Percentiles rank a stretch among this genome's conserved stretches.
phyloP scores from a whole-genome alignment of 2,113 vertebrate genomes.

The Promerops cafer region DNA sequence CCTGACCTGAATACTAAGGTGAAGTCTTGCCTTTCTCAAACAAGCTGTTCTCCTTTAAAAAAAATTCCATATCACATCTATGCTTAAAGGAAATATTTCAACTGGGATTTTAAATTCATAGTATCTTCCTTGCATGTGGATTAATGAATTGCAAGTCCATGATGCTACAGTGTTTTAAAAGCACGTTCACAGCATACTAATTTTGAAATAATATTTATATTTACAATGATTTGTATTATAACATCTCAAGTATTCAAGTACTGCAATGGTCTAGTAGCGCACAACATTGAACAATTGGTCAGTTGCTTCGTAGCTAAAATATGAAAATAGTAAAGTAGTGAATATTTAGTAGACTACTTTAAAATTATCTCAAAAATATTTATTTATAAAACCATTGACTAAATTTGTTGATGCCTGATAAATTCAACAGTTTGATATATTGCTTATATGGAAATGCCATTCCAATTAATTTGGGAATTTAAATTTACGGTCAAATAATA shows the following conservation, averaged over 20 bases:
- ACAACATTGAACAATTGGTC: neutral
- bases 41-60: neutral
- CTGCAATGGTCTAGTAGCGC: neutral
- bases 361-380: neutral
- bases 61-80: neutral
- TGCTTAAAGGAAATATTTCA: neutral
- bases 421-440: neutral
- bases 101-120: neutral
- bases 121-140: neutral
- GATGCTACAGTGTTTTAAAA: neutral
- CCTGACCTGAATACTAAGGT: neutral
- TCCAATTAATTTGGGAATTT: neutral
- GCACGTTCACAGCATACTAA: neutral
- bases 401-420: neutral
- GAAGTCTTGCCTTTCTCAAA: neutral
- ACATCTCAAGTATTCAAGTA: neutral
- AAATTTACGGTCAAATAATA: neutral
- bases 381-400: neutral
- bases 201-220: neutral
- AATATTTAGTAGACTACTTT: neutral
- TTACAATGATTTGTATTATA: neutral
- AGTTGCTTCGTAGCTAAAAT: neutral
- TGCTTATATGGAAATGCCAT: neutral
- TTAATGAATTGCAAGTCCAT: neutral
- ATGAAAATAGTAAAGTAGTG: neutral